A percentile compares a stretch with the other conserved stretches of the same genome.
phyloP scores from a whole-genome alignment of 2,888 invertebrate species.

The Augiades crinisus region DNA sequence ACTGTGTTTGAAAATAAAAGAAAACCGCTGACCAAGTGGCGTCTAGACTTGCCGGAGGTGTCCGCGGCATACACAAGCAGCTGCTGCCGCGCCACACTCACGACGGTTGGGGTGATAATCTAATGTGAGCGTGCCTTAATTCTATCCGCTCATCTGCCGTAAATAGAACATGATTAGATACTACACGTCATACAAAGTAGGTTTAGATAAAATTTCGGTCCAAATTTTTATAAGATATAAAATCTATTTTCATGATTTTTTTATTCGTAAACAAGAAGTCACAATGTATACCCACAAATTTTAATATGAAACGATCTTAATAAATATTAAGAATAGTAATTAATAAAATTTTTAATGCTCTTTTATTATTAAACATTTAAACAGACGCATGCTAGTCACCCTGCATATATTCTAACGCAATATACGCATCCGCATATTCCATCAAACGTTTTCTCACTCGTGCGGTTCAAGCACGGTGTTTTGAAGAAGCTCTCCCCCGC shows the following conservation, averaged over 20 bases:
- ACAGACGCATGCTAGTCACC: neutral
- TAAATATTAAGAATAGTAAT: no score
- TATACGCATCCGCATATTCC: slow-evolving; percentile 14
- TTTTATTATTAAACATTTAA: no score
- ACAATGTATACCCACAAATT: no score
- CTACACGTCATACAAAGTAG: no score
- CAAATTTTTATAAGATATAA: no score
- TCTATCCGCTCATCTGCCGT: no score
- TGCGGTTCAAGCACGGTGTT: slow-evolving; percentile 12
- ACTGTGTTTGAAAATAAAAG: slow-evolving; percentile 20
- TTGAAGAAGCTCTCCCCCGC: slow-evolving; percentile 8
- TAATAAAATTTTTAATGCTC: neutral
- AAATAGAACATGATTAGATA: no score
- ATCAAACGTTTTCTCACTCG: slow-evolving; percentile 10
- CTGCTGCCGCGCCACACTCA: neutral
- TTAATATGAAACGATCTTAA: no score
- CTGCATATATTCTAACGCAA: slow-evolving; percentile 1
- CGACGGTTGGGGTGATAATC: neutral
- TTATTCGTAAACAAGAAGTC: no score
- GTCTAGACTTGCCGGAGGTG: slow-evolving; percentile 6
- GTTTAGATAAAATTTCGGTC: no score
- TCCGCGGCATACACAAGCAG: slow-evolving; percentile 14
- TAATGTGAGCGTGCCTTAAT: neutral
- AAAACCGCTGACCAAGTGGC: slow-evolving; percentile 9
- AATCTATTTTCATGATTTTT: no score